Evolutionary conservation across 1,140 invertebrate genomes (phyloP), one percentile per base, ranked within the genome.

Genomic region (Drosophila jambulina): DNA sequence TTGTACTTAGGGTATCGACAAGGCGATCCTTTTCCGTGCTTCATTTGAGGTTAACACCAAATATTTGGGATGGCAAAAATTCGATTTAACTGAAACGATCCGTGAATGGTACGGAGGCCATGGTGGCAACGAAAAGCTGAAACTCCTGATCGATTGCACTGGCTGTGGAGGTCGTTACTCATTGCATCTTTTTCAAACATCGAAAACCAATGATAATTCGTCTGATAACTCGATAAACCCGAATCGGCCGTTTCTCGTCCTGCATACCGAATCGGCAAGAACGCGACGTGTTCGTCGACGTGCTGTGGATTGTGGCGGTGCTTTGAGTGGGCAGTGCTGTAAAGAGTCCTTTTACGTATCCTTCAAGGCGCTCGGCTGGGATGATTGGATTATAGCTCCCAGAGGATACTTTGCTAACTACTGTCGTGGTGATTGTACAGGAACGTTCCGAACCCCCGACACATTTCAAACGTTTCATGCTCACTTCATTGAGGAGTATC

Each of bases 371-470:
- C 94, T 99, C 17, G 97, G 97, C 61, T 99, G 98, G 98, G 97
- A 98, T 92, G 97, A 98, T 94, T 98, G 97, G 97, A 98, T 99
- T 85, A 98, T 98, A 71, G 97, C 97, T 40, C 97, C 98, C 7
- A 94, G 95, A 87, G 96, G 96, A 92, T 98, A 98, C 93, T 97
- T 97, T 93, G 97, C 97, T n/a, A 98, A 98, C 93, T 98, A 98
- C 93, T 99, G 98, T 93, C 95, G 96, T 81, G 98, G 98, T 49
- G 96, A 97, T 82, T 99, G 98, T 93, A 93, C 93, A 17, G 95
- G 95, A 32, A 93, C 94, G 5, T 95, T 96, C 75, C 94, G 97
- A 56, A 97, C 96, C 23, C 96, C 96, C 21, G 96, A 97, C 93
- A 96, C 96, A 40, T 97, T 96, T 94, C 95, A 96, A 91, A 97